A percentile compares a stretch with the other conserved stretches of the same genome.
Conservation (phyloP, 2,113 vertebrate genomes). For the Cottus gobio region DNA sequence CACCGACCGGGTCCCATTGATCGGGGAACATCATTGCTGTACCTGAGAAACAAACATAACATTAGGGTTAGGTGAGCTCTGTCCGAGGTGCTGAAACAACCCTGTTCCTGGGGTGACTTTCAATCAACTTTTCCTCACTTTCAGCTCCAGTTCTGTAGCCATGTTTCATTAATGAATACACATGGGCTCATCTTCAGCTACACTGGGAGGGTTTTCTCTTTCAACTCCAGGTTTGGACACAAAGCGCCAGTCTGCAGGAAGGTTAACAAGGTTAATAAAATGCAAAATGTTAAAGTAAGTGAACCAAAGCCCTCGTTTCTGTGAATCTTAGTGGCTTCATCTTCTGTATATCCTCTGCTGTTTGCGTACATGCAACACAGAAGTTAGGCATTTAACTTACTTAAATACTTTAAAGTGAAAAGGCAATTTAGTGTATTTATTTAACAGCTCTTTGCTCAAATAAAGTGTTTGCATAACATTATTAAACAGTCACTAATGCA, state of each 20-base stretch:
- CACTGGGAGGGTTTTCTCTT: not conserved
- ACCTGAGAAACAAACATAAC: no score
- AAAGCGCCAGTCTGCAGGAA: not conserved
- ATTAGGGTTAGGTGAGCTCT: not conserved
- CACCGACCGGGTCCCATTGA: no score
- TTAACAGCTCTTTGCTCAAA: not conserved
- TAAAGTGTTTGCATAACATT: no score
- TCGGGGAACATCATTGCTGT: no score
- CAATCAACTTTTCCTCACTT: not conserved
- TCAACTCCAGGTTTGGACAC: not conserved
- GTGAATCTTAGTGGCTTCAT: not conserved
- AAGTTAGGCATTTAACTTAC: not conserved
- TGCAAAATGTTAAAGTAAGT: not conserved
- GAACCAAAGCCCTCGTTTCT: not conserved
- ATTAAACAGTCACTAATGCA: not conserved
- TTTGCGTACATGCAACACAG: not conserved
- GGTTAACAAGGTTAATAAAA: not conserved
- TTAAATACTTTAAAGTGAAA: not conserved
- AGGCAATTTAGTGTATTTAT: not conserved
- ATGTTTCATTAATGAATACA: not conserved
- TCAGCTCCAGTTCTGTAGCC: not conserved
- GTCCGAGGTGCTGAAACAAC: slow-evolving; percentile 18
- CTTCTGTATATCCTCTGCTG: not conserved
- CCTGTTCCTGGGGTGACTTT: not conserved
- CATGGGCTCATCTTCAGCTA: not conserved